A percentile compares a stretch with the other conserved stretches of the same genome.
Evolutionary conservation across 2,113 vertebrate genomes (phyloP).

Genomic region (Emydura subglobosa): DNA sequence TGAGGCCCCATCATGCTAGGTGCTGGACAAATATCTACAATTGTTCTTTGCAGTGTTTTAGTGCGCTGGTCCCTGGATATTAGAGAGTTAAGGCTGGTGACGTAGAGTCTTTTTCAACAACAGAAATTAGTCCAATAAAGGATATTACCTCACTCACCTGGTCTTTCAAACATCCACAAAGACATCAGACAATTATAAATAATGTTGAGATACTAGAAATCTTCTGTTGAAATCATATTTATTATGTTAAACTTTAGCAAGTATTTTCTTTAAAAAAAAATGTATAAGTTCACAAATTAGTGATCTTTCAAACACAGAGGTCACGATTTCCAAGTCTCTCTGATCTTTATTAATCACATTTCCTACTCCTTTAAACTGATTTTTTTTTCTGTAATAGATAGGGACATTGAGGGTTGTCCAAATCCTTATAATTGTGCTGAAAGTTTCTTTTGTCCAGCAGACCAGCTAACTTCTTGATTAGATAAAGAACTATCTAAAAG

Average conservation of each 20-base stretch:
- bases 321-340: neutral
- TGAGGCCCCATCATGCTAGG: neutral
- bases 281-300: conserved; percentile 10
- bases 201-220: neutral
- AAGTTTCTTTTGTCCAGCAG: conserved; percentile 60
- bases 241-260: neutral
- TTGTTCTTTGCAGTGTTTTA: neutral
- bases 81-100: neutral
- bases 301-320: neutral
- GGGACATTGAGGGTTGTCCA: neutral
- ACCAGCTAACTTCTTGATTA: conserved; percentile 60
- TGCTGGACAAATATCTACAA: neutral
- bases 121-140: no score
- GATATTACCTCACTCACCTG: neutral
- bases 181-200: neutral
- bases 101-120: neutral
- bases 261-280: neutral
- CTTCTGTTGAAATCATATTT: conserved; percentile 38
- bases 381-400: neutral
- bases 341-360: conserved; percentile 46
- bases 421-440: conserved; percentile 16
- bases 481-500: conserved; percentile 51
- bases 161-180: neutral
- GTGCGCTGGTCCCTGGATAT: neutral
- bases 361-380: conserved; percentile 20